Evolutionary conservation across 2,797 vertebrate genomes (phyloP).

Genomic region (Rachycentron canadum): DNA sequence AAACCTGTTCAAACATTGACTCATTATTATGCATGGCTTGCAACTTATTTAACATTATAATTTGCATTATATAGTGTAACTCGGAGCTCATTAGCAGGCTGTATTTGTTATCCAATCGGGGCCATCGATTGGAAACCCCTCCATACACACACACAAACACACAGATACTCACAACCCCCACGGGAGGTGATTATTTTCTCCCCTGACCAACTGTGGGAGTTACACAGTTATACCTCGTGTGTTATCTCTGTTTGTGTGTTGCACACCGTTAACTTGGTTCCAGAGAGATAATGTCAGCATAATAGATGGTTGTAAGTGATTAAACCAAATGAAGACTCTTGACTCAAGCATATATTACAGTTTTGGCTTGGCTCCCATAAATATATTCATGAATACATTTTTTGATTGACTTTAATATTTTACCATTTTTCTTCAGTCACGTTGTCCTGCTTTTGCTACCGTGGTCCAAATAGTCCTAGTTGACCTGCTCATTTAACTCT

Average conservation of each 20-base stretch:
- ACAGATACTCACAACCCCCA: background rate
- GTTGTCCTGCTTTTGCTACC: background rate
- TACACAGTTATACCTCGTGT: conserved; percentile 37
- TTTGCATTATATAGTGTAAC: conserved; percentile 52
- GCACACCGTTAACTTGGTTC: conserved; percentile 38
- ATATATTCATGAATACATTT: background rate
- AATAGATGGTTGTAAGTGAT: conserved; percentile 25
- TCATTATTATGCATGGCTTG: conserved; percentile 62
- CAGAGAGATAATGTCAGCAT: conserved; percentile 53
- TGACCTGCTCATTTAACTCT: conserved; percentile 20
- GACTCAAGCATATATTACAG: conserved; percentile 10
- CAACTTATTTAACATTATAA: conserved; percentile 63
- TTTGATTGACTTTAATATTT: too few relatives aligned
- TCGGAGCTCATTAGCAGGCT: conserved; percentile 69
- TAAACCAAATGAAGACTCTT: conserved; percentile 13
- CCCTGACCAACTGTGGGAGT: conserved; percentile 50
- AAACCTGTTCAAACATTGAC: conserved; percentile 60
- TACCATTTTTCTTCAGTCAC: background rate
- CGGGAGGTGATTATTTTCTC: conserved; percentile 46
- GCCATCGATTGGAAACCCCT: conserved; percentile 61
- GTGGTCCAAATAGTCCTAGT: background rate
- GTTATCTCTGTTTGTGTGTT: conserved; percentile 54
- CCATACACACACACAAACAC: background rate
- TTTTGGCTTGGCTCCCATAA: background rate
- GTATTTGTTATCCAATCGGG: conserved; percentile 67